These are phyloP conservation scores for Drosophila ogumai DNA, from an alignment of 1,140 invertebrate species.

Conservation along the genomic window DNA sequence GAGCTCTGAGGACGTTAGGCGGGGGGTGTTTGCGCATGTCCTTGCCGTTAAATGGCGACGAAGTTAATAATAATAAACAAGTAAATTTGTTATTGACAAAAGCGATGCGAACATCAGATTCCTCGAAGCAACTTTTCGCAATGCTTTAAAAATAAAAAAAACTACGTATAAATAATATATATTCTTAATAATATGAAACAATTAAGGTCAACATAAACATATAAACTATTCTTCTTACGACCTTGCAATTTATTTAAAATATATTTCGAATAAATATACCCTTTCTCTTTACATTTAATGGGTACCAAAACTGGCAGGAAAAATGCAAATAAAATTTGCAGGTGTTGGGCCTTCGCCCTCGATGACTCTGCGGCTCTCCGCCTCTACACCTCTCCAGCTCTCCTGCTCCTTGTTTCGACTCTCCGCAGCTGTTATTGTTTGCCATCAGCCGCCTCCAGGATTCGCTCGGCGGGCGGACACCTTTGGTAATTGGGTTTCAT, in stretches of 20 bases:
- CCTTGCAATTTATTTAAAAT: not conserved
- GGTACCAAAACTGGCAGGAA: constrained; percentile 30
- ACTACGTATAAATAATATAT: not conserved
- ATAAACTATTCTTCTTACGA: not conserved
- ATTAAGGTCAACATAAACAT: no score
- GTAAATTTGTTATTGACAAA: constrained; percentile 10
- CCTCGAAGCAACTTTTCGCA: not conserved
- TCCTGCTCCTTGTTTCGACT: not conserved
- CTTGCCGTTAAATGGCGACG: constrained; percentile 45
- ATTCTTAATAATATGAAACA: not conserved
- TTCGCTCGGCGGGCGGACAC: constrained; percentile 21
- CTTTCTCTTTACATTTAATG: not conserved
- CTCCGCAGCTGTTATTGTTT: constrained; percentile 74
- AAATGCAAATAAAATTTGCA: constrained; percentile 77
- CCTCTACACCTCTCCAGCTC: not conserved
- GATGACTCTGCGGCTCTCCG: constrained; percentile 11
- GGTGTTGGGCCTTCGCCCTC: constrained; percentile 57
- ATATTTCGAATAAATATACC: constrained; percentile 13
- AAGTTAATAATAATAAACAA: constrained; percentile 57
- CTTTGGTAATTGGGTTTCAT: constrained; percentile 74
- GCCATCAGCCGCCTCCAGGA: constrained; percentile 31
- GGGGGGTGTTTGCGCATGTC: constrained; percentile 76
- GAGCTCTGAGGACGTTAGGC: constrained; percentile 2
- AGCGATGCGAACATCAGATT: constrained; percentile 4
- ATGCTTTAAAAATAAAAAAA: not conserved